phyloP scores from a whole-genome alignment of 2,797 vertebrate genomes.

The Muscicapa striata region DNA sequence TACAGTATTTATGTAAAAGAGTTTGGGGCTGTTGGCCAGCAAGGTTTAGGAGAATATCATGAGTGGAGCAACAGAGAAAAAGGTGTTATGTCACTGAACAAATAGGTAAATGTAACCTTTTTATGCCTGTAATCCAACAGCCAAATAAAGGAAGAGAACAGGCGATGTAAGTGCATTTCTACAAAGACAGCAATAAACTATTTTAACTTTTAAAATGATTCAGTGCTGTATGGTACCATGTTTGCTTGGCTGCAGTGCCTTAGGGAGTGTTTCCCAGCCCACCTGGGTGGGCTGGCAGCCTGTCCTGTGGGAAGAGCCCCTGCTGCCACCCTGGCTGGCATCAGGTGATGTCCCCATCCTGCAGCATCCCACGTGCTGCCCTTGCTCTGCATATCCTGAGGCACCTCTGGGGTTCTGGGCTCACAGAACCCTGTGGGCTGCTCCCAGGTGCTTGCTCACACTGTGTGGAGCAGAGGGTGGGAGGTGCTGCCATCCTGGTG shows the following conservation, averaged over 20 bases:
- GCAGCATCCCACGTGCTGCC: fast-evolving
- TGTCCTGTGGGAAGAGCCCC: background rate
- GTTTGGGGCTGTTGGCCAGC: slow-evolving; percentile 25
- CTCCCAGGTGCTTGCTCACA: fast-evolving
- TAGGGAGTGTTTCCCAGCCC: background rate
- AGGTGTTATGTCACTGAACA: slow-evolving; percentile 37
- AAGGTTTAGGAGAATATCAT: slow-evolving; percentile 8
- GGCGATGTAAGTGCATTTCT: slow-evolving; percentile 74
- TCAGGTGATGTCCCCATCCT: fast-evolving
- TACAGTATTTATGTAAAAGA: slow-evolving; percentile 88
- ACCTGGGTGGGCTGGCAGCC: background rate
- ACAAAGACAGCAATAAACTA: slow-evolving; percentile 76
- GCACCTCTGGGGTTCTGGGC: background rate
- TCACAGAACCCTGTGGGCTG: background rate
- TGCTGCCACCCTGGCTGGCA: background rate
- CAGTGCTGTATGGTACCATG: background rate
- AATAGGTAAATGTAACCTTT: slow-evolving; percentile 40
- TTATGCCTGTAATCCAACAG: slow-evolving; percentile 56
- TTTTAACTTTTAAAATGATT: slow-evolving; percentile 71
- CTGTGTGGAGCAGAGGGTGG: background rate
- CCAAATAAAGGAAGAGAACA: slow-evolving; percentile 64
- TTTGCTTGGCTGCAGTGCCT: background rate
- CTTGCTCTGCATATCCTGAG: fast-evolving
- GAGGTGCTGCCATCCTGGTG: background rate
- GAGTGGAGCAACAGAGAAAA: background rate